Conservation (phyloP, 2,888 invertebrate species). For the Synergus umbraculus region DNA sequence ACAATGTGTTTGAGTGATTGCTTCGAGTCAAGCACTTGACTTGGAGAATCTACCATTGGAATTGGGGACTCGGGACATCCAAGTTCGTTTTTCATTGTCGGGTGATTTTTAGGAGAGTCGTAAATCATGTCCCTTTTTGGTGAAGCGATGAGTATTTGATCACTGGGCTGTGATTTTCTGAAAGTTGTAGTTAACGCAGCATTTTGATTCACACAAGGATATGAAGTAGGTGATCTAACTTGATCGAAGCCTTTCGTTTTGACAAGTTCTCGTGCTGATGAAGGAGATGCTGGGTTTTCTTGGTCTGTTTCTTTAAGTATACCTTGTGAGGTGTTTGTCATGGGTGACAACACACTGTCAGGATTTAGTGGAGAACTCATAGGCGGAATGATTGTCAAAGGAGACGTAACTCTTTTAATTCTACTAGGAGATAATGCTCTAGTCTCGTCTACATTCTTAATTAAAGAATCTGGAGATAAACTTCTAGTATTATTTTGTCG, state of each 20-base stretch:
- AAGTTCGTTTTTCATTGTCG: slow-evolving; percentile 54
- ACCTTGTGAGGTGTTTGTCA: slow-evolving; percentile 40
- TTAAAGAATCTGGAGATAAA: not conserved
- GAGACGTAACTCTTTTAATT: slow-evolving; percentile 57
- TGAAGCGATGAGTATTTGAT: slow-evolving; percentile 73
- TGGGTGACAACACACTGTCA: slow-evolving; percentile 33
- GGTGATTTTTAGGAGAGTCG: slow-evolving; percentile 57
- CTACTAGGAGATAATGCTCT: not conserved
- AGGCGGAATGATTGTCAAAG: slow-evolving; percentile 57
- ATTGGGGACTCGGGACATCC: slow-evolving; percentile 66
- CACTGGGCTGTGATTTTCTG: slow-evolving; percentile 69
- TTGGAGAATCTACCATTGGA: slow-evolving; percentile 66
- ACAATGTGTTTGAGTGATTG: slow-evolving; percentile 49
- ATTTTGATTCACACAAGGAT: slow-evolving; percentile 59
- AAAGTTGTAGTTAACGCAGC: slow-evolving; percentile 70
- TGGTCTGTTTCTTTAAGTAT: slow-evolving; percentile 41
- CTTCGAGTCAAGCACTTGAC: slow-evolving; percentile 54
- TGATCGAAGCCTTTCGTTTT: not conserved
- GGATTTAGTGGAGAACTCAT: slow-evolving; percentile 42
- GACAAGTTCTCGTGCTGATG: not conserved
- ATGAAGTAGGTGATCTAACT: slow-evolving; percentile 27
- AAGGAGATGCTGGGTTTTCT: slow-evolving; percentile 44
- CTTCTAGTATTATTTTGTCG: not conserved
- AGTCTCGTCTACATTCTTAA: not conserved
- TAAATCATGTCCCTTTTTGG: slow-evolving; percentile 69